phyloP scores from a whole-genome alignment of 2,113 vertebrate species.

The Phalacrocorax carbo region DNA sequence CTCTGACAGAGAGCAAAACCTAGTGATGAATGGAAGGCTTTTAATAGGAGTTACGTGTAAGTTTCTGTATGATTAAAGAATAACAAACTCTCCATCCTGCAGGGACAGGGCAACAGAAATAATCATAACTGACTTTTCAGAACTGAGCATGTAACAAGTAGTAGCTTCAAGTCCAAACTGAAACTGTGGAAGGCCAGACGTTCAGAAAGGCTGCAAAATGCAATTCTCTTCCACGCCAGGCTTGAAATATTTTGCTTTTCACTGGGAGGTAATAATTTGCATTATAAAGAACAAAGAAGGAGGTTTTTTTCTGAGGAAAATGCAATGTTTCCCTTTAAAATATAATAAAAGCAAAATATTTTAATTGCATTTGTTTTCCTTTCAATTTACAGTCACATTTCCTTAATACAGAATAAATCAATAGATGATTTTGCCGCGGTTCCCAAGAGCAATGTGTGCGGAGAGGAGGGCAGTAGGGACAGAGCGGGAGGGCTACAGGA shows the following conservation, averaged over 20 bases:
- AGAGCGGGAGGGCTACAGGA: background rate
- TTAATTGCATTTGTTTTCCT: background rate
- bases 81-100: background rate
- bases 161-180: background rate
- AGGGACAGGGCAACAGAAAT: background rate
- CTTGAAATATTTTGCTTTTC: background rate
- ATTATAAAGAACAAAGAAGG: background rate
- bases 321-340: background rate
- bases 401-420: background rate
- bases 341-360: background rate
- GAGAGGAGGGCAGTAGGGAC: background rate
- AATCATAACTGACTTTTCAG: background rate
- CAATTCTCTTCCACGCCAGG: background rate
- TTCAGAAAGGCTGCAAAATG: background rate
- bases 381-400: background rate
- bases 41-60: background rate
- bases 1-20: background rate
- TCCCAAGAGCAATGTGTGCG: background rate
- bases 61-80: background rate
- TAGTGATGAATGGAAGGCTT: background rate
- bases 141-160: background rate
- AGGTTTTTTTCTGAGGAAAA: background rate
- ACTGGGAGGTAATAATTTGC: background rate
- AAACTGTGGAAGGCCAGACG: background rate
- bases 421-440: background rate